These are phyloP conservation scores for Cephalopachus bancanus DNA, from an alignment of 2,797 vertebrate genomes.

Conservation along the genomic window DNA sequence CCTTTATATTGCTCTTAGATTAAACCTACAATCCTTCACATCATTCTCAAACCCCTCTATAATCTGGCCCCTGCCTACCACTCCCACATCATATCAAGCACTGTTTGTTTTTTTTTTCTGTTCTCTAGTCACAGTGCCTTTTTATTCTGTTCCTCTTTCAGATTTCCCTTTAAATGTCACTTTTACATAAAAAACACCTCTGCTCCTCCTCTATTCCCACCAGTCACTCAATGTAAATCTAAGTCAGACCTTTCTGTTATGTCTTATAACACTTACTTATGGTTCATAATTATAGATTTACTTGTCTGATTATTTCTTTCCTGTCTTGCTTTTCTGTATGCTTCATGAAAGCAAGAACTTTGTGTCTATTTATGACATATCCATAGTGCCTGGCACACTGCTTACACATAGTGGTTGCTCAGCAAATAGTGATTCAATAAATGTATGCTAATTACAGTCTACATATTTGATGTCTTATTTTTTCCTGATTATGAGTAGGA, in stretches of 20 bases:
- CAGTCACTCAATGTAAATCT: background rate
- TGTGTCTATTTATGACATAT: background rate
- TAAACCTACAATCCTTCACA: background rate
- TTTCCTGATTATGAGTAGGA: background rate
- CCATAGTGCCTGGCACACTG: background rate
- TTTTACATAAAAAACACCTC: background rate
- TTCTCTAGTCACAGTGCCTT: accelerated
- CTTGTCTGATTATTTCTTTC: background rate
- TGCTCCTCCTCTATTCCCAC: background rate
- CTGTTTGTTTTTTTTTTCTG: background rate
- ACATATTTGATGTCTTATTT: slow-evolving; percentile 4
- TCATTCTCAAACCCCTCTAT: background rate
- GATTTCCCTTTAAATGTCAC: background rate
- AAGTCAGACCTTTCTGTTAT: background rate
- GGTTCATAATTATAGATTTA: background rate
- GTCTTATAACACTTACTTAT: background rate
- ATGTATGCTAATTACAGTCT: background rate
- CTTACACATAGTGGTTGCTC: background rate
- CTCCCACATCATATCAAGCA: too few species aligned
- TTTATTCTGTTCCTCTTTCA: background rate
- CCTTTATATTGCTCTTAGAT: background rate
- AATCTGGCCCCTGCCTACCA: too few species aligned
- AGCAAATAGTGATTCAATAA: slow-evolving; percentile 33
- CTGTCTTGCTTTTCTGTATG: background rate
- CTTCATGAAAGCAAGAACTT: background rate